Conservation (phyloP, 2,113 vertebrate genomes). For the Empidonax alnorum region DNA sequence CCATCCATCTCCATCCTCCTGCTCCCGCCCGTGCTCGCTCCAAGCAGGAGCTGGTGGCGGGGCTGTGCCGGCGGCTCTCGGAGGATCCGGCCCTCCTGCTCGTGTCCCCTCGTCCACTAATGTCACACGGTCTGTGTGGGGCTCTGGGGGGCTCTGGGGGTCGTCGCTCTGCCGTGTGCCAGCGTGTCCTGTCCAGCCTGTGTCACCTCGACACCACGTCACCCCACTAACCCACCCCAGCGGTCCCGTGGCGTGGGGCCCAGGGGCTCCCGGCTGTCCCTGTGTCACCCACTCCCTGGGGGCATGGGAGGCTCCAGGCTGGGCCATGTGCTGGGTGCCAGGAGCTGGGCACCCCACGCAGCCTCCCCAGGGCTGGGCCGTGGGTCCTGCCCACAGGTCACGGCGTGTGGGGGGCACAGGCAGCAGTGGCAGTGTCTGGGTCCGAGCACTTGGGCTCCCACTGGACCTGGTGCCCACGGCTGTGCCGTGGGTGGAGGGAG, state of each 20-base stretch:
- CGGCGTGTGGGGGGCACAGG: not conserved
- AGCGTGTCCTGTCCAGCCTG: not conserved
- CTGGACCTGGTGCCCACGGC: rapidly evolving
- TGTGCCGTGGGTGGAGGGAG: not conserved
- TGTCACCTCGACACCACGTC: not conserved
- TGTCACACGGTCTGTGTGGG: constrained; percentile 12
- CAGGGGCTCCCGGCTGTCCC: not conserved
- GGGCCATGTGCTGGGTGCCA: not conserved
- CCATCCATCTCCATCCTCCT: not conserved
- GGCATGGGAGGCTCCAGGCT: not conserved
- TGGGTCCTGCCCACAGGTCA: not conserved
- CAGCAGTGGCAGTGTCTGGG: not conserved
- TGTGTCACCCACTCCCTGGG: not conserved
- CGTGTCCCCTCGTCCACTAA: constrained; percentile 26
- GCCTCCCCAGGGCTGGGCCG: not conserved
- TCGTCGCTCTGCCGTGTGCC: constrained; percentile 38
- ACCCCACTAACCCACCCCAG: constrained; percentile 39
- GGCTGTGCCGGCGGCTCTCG: not conserved
- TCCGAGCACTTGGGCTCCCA: rapidly evolving
- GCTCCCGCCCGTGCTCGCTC: not conserved
- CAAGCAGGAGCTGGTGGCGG: not conserved
- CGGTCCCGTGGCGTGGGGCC: not conserved
- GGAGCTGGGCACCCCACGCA: not conserved
- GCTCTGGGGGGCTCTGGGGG: constrained; percentile 1
- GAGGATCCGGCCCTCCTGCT: constrained; percentile 12